Percentiles rank a stretch among this genome's conserved stretches.
Evolutionary conservation across 2,888 invertebrate genomes (phyloP).

Genomic region (Lepidocyrtinus sp.): DNA sequence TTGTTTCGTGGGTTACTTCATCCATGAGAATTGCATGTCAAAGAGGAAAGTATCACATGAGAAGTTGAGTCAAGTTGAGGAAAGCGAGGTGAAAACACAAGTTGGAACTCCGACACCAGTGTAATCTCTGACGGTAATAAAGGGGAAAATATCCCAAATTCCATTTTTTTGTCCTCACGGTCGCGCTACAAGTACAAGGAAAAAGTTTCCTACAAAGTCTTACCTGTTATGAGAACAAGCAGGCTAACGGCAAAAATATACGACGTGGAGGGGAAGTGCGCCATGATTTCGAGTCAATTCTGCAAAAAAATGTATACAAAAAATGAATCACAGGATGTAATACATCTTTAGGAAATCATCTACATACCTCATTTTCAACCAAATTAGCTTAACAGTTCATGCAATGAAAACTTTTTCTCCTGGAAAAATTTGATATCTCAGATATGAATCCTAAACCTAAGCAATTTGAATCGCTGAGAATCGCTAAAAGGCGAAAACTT

Average conservation of each 20-base stretch:
- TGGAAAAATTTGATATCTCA: too few species aligned
- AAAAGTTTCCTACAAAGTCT: constrained; percentile 19
- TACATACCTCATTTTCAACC: too few species aligned
- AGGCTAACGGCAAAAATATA: constrained; percentile 52
- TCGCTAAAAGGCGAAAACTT: too few species aligned
- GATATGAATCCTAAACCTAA: too few species aligned
- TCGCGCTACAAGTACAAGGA: neutral
- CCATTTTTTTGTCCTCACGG: neutral
- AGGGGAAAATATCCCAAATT: neutral
- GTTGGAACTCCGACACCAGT: neutral
- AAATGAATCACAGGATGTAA: too few species aligned
- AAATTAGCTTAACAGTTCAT: too few species aligned
- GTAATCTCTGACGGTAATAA: neutral
- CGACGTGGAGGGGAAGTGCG: constrained; percentile 28
- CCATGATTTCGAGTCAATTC: constrained; percentile 40
- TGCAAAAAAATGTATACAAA: constrained; percentile 30
- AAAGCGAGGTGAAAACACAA: neutral
- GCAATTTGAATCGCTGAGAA: too few species aligned
- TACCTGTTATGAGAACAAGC: constrained; percentile 66
- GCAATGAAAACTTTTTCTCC: too few species aligned
- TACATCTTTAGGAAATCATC: too few species aligned
- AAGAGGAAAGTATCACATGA: constrained; percentile 27
- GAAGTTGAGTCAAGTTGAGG: neutral
- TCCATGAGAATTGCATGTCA: constrained; percentile 24
- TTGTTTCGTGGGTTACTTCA: neutral